Conservation (phyloP, 2,797 vertebrate species). For the Catamblyrhynchus diadema region DNA sequence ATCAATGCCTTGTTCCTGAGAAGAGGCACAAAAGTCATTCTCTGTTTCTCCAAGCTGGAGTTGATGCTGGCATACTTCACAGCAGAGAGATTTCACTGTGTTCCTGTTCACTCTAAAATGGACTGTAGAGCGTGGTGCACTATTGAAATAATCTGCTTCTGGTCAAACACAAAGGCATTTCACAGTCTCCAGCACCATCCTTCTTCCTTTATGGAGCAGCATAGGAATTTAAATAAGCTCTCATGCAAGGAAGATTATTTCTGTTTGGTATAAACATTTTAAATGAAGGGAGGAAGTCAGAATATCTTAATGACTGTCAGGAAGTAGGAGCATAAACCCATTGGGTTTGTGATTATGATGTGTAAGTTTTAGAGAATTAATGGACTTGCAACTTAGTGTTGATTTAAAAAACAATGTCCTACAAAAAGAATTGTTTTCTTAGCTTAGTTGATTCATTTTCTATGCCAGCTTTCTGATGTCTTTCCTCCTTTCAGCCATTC, state of each 20-base stretch:
- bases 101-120: background rate
- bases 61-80: background rate
- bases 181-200: background rate
- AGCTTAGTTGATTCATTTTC: background rate
- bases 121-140: background rate
- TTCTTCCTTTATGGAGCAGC: background rate
- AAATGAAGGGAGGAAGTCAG: background rate
- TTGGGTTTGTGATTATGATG: background rate
- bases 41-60: background rate
- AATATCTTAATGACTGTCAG: background rate
- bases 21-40: background rate
- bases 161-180: background rate
- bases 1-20: background rate
- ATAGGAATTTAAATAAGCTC: background rate
- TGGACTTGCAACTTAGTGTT: background rate
- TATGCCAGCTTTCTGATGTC: background rate
- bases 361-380: background rate
- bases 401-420: background rate
- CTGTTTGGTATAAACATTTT: background rate
- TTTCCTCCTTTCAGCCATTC: background rate
- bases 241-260: background rate
- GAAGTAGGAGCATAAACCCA: background rate
- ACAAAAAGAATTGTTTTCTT: background rate
- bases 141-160: background rate
- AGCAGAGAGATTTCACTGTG: background rate